Percentiles rank a stretch among this genome's conserved stretches.
These are phyloP conservation scores for Pomacea canaliculata DNA, from an alignment of 2,888 invertebrate genomes.

Conservation along the genomic window DNA sequence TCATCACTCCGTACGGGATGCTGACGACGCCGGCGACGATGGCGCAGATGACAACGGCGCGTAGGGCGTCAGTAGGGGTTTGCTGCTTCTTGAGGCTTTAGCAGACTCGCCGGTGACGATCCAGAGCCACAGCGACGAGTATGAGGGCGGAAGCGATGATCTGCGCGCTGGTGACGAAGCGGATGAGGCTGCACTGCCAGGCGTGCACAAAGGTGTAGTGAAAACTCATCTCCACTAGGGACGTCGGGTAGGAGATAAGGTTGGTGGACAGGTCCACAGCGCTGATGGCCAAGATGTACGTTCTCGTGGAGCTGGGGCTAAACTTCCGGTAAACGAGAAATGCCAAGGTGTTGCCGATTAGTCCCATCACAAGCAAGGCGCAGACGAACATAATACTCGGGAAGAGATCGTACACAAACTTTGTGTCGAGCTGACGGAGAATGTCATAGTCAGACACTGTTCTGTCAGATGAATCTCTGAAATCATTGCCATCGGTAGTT, in stretches of 20 bases:
- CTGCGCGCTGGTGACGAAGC: neutral
- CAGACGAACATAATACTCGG: slow-evolving; percentile 19
- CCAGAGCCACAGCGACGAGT: slow-evolving; percentile 17
- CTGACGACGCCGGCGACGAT: slow-evolving; percentile 3
- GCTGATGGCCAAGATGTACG: slow-evolving; percentile 30
- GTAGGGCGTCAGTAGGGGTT: neutral
- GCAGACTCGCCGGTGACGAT: slow-evolving; percentile 30
- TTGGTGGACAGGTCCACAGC: slow-evolving; percentile 26
- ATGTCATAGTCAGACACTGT: no score
- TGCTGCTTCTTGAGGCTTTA: slow-evolving; percentile 4
- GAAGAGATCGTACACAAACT: neutral
- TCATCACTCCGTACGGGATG: slow-evolving; percentile 2
- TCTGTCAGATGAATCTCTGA: no score
- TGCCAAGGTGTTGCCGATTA: slow-evolving; percentile 25
- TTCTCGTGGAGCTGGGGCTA: slow-evolving; percentile 21
- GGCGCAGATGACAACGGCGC: neutral
- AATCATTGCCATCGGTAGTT: no score
- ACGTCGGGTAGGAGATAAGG: slow-evolving; percentile 20
- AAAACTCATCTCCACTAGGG: slow-evolving; percentile 12
- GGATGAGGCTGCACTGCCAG: slow-evolving; percentile 3
- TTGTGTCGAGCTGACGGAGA: no score
- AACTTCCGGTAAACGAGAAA: slow-evolving; percentile 28
- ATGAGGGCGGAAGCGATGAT: neutral
- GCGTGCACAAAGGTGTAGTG: slow-evolving; percentile 2
- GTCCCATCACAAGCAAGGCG: slow-evolving; percentile 6